phyloP scores from a whole-genome alignment of 1,140 invertebrate genomes.

The Trinorchestia longiramus region DNA sequence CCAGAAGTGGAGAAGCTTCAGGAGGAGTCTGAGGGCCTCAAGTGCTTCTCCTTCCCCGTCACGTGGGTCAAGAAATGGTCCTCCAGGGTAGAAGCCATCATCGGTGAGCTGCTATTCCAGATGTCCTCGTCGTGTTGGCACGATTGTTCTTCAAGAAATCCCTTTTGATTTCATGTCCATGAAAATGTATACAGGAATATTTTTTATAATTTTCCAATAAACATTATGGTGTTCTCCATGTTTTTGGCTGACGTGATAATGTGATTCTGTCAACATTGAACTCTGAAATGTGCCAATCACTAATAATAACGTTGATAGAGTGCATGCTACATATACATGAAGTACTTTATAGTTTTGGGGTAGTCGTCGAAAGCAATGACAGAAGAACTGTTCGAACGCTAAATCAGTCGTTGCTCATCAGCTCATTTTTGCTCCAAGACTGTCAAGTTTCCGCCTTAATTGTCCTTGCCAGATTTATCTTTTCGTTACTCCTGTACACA shows the following conservation, averaged over 20 bases:
- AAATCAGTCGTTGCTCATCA: neutral
- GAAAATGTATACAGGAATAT: neutral
- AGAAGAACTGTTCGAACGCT: too few relatives aligned
- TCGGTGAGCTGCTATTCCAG: neutral
- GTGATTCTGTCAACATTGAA: too few relatives aligned
- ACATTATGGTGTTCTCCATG: too few relatives aligned
- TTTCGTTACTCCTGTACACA: too few relatives aligned
- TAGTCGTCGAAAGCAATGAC: neutral
- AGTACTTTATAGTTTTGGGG: neutral
- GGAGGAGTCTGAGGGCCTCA: neutral
- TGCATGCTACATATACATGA: neutral
- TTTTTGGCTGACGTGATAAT: too few relatives aligned
- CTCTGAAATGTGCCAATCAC: too few relatives aligned
- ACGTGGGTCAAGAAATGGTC: conserved; percentile 49
- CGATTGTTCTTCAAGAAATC: neutral
- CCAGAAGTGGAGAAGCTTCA: neutral
- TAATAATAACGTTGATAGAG: neutral
- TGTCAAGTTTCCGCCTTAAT: too few relatives aligned
- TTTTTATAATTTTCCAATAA: neutral
- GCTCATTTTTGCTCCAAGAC: too few relatives aligned
- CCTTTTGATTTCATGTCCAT: neutral
- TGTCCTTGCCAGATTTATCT: too few relatives aligned
- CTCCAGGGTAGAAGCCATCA: neutral
- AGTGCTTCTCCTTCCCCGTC: conserved; percentile 36
- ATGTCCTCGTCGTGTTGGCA: neutral